A percentile compares a stretch with the other conserved stretches of the same genome.
phyloP scores from a whole-genome alignment of 2,888 invertebrate genomes.

The Xanthorhoe designata region DNA sequence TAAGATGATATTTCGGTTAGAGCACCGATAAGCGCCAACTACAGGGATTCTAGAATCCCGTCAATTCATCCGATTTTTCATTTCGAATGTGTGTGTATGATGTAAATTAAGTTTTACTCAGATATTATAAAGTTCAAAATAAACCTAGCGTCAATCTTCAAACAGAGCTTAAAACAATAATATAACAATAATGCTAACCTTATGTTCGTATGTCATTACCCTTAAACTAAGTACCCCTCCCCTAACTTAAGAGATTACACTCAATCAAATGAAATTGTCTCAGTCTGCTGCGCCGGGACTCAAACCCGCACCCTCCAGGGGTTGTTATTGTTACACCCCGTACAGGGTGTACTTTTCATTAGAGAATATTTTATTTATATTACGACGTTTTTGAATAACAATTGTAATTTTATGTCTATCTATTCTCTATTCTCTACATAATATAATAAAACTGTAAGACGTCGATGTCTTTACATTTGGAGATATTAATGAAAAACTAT shows the following conservation, averaged over 20 bases:
- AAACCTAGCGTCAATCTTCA: not conserved
- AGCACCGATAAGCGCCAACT: no score
- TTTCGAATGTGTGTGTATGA: no score
- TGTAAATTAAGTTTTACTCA: no score
- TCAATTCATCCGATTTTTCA: no score
- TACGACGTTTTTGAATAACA: not conserved
- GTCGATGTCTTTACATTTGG: no score
- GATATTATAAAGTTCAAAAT: no score
- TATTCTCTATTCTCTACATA: no score
- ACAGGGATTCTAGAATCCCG: no score
- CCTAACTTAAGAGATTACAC: conserved; percentile 48
- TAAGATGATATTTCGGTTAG: no score
- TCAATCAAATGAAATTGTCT: conserved; percentile 60
- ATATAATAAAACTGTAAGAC: no score
- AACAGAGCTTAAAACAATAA: not conserved
- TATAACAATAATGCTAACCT: not conserved
- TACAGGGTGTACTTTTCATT: conserved; percentile 20
- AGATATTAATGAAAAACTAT: no score
- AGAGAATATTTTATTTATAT: not conserved
- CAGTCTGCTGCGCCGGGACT: conserved; percentile 57
- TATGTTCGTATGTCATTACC: conserved; percentile 13
- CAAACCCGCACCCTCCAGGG: conserved; percentile 41
- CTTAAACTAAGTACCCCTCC: conserved; percentile 20
- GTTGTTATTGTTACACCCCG: conserved; percentile 27
- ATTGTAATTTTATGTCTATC: no score